Evolutionary conservation across 2,888 invertebrate species (phyloP).

Genomic region (Microchrysa polita): DNA sequence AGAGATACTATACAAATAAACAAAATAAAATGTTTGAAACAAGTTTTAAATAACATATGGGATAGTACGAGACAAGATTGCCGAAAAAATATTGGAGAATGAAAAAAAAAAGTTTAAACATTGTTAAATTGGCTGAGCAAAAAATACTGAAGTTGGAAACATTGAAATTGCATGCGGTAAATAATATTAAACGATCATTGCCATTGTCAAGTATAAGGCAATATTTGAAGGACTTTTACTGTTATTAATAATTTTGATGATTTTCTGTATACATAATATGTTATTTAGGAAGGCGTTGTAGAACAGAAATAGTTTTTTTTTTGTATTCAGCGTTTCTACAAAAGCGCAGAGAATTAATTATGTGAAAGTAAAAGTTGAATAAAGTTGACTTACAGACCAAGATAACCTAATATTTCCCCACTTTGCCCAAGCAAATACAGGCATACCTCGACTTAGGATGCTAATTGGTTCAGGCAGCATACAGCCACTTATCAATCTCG

Average conservation of each 20-base stretch:
- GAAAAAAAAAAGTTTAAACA: background rate
- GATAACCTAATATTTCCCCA: too few species aligned
- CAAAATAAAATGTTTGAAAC: background rate
- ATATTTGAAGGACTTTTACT: slow-evolving; percentile 22
- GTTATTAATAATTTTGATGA: background rate
- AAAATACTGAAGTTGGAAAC: slow-evolving; percentile 7
- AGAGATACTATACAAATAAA: too few species aligned
- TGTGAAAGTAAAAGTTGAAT: too few species aligned
- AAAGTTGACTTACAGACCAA: too few species aligned
- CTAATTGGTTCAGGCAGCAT: too few species aligned
- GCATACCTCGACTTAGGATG: too few species aligned
- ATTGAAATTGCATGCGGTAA: background rate
- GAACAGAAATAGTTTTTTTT: background rate
- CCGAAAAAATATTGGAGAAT: background rate
- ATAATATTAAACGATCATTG: slow-evolving; percentile 26
- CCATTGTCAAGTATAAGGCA: slow-evolving; percentile 41
- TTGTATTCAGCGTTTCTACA: too few species aligned
- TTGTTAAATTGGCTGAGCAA: slow-evolving; percentile 10
- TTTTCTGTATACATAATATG: background rate
- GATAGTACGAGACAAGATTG: background rate
- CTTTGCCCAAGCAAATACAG: too few species aligned
- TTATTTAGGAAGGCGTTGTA: background rate
- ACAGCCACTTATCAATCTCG: too few species aligned
- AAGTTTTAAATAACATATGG: slow-evolving; percentile 26
- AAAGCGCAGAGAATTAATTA: too few species aligned